Base-by-base conservation (phyloP, 1,140 invertebrate species). In the Camponotus pennsylvanicus region DNA sequence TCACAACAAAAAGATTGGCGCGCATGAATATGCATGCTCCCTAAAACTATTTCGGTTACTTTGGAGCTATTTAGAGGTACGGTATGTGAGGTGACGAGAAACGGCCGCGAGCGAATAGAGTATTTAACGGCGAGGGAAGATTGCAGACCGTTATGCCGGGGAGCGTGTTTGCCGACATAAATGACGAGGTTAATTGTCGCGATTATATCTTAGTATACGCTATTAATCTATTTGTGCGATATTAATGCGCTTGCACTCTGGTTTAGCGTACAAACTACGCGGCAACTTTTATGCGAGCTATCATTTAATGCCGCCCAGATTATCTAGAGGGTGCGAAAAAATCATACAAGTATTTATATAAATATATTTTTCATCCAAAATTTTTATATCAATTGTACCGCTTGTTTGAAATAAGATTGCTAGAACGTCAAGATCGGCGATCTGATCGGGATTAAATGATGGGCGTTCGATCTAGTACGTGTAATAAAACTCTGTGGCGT, bases 41-140 rank as follows among this genome's bases (percentile, higher is more conserved):
- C 27, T 63, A 75, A 52, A 83, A 83, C 69, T 83, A 83, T 83
- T 83, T 83, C 55, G 55, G 79, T 83, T 83, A 83, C 79, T 83
- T 83, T 49, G 55, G 34, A 8, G 69, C 79, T 83, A 83, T 83
- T 83, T 83, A 73, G 78, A 45, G 55, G 32, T 40, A 21, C 69
- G 79, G 69, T 83, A 83, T 83, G 69, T 75, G 55, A 63, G 69
- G 69, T 71, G 55, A 83, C 69, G 69, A 40, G 18, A 57, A 15
- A 82, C 27, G 18, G 18, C 21, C 21, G 52, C n/a, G 49, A 61
- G 4, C 21, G 52, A 9, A 59, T 61, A 73, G 45, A 82, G 13
- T 27, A 42, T 34, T 70, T 71, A 71, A 71, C 15, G 34, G 15
- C 11, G 11, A 79, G 52, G 67, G 67, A 27, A 73, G 27, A 82